A percentile compares a stretch with the other conserved stretches of the same genome.
phyloP scores from a whole-genome alignment of 1,140 invertebrate genomes.

The Plectrocnemia conspersa region DNA sequence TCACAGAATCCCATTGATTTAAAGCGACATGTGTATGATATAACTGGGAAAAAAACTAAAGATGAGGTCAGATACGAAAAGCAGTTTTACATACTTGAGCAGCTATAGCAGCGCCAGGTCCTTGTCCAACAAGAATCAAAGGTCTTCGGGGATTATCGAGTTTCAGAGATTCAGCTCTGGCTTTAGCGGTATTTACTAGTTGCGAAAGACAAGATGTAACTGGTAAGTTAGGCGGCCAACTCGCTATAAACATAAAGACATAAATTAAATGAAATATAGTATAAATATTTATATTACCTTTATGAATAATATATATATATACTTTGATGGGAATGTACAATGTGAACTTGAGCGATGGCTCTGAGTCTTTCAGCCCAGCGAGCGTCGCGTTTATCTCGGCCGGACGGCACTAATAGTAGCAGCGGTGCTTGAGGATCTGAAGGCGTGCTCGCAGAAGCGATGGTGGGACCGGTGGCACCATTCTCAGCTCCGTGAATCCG shows the following conservation, averaged over 20 bases:
- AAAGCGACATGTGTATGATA: too few species aligned
- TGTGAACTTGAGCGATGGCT: constrained; percentile 31
- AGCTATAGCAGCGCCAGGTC: constrained; percentile 31
- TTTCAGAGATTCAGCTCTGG: constrained; percentile 24
- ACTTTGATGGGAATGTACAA: constrained; percentile 33
- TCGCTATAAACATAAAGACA: constrained; percentile 16
- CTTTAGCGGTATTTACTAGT: constrained; percentile 15
- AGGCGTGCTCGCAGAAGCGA: constrained; percentile 23
- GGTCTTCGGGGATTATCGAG: constrained; percentile 27
- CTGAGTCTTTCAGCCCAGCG: constrained; percentile 32
- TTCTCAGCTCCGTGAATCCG: constrained; percentile 32
- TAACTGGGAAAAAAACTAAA: too few species aligned
- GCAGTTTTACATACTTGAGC: constrained; percentile 32
- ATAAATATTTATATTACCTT: background rate
- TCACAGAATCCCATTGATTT: too few species aligned
- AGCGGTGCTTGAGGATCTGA: constrained; percentile 25
- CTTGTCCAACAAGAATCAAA: constrained; percentile 30
- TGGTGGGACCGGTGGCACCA: constrained; percentile 28
- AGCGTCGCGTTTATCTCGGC: constrained; percentile 28
- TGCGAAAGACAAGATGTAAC: constrained; percentile 27
- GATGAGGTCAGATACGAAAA: too few species aligned
- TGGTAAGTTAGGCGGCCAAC: constrained; percentile 28
- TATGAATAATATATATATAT: background rate
- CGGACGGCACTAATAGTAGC: constrained; percentile 28
- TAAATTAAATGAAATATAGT: background rate